Base-by-base conservation (phyloP, 2,113 vertebrate species). In the Paradisaea rubra region DNA sequence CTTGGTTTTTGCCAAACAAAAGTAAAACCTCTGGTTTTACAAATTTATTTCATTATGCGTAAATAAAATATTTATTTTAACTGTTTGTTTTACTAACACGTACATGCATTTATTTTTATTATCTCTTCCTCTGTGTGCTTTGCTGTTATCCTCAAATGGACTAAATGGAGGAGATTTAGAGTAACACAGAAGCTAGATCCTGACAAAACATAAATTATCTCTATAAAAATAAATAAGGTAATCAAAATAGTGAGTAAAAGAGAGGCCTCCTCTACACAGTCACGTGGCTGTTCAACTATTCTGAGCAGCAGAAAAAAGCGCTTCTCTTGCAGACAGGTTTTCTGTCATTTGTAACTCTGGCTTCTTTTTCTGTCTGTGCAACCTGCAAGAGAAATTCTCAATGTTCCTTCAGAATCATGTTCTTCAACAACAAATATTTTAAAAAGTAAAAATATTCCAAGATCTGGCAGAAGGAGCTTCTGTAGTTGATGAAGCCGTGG, bases 161-260 rank as follows among this genome's bases (percentile, higher is more conserved):
- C 3, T 39, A 70, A 60, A 17, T n/a, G 50, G 63, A 44, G 57
- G 37, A 86, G 60, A 71, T 30, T 54, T 35, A 65, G 59, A 72
- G 33, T 28, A 85, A 69, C 8, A 35, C 4, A n/a, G 12, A 53
- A 76, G 7, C 9, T 69, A 17, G 37, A 28, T 81, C 56, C 53
- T 93, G 23, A 70, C 60, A 95, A 88, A 94, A 80, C 39, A 92
- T 52, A 76, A 89, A 59, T 87, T 57, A 79, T 16, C n/a, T 63
- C 39, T n/a, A 49, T 44, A 61, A 76, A 85, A 91, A 92, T 89
- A 79, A 93, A 86, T 44, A 81, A 88, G 41, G 33, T 49, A 47
- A 91, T 79, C 78, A 89, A 88, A 95, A 85, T 1, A 50, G 41
- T 5, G 56, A 47, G 45, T 56, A 81, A 84, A 63, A 63, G 37